Evolutionary conservation across 2,888 invertebrate genomes (phyloP).

Genomic region (Cantharis flavilabris): DNA sequence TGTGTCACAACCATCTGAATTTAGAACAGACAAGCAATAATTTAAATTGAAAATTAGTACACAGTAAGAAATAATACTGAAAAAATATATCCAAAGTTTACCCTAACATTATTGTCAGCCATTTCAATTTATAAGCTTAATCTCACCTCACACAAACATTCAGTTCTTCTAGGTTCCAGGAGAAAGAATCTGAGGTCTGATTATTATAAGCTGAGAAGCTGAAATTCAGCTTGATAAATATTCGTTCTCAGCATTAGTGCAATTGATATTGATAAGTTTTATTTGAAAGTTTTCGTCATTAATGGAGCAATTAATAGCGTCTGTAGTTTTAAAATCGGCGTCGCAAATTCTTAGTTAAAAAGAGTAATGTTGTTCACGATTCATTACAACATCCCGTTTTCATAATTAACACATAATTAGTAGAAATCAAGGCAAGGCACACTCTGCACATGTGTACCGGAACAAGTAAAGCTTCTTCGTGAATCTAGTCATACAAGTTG

Average conservation of each 20-base stretch:
- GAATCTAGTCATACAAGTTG: not conserved
- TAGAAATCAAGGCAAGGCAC: conserved; percentile 43
- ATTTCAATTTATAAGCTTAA: too few species aligned
- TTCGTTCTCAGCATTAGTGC: not conserved
- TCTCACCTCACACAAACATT: too few species aligned
- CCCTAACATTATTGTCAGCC: too few species aligned
- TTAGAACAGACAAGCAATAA: too few species aligned
- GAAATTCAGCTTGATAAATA: not conserved
- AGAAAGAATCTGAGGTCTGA: too few species aligned
- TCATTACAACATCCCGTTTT: conserved; percentile 49
- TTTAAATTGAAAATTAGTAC: too few species aligned
- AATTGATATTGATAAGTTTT: not conserved
- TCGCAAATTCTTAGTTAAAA: conserved; percentile 17
- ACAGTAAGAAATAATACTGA: too few species aligned
- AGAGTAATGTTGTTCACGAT: conserved; percentile 33
- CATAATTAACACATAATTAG: conserved; percentile 50
- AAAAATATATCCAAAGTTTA: too few species aligned
- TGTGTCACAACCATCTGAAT: too few species aligned
- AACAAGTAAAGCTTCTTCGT: conserved; percentile 8
- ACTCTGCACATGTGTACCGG: conserved; percentile 23
- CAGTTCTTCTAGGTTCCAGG: too few species aligned
- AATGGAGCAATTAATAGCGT: not conserved
- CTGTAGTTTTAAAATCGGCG: conserved; percentile 9
- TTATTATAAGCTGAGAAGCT: too few species aligned
- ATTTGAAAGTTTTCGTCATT: not conserved